A percentile compares a stretch with the other conserved stretches of the same genome.
Conservation (phyloP, 2,113 vertebrate species). For the Podocnemis expansa region DNA sequence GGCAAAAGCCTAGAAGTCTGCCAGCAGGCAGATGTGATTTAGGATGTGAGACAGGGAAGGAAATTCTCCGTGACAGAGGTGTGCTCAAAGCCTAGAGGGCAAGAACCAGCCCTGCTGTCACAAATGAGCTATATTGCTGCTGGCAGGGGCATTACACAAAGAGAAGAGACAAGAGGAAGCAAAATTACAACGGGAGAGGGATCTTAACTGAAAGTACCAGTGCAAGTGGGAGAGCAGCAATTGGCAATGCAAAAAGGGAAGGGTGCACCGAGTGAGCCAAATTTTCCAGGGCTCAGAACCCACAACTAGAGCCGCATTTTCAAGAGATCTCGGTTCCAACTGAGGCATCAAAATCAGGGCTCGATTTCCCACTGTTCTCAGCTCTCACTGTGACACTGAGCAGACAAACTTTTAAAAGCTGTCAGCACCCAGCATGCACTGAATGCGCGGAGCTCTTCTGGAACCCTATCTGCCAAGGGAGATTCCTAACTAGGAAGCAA, state of each 20-base stretch:
- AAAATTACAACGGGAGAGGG: neutral
- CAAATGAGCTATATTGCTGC: conserved; percentile 37
- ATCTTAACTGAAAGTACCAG: neutral
- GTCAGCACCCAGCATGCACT: neutral
- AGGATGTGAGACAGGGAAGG: conserved; percentile 34
- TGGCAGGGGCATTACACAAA: conserved; percentile 42
- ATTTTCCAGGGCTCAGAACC: neutral
- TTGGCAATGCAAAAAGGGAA: neutral
- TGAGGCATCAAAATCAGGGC: accelerated
- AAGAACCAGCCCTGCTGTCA: conserved; percentile 47
- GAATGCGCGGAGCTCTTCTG: neutral
- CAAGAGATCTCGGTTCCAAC: neutral
- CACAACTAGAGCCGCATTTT: neutral
- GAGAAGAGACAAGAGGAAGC: neutral
- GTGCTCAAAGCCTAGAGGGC: conserved; percentile 59
- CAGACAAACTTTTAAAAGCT: neutral
- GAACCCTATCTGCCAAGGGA: neutral
- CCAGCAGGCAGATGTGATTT: conserved; percentile 37
- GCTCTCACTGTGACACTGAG: accelerated
- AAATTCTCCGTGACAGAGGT: conserved; percentile 65
- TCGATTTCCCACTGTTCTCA: neutral
- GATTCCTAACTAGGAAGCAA: neutral
- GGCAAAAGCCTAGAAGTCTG: neutral
- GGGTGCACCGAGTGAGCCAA: neutral
- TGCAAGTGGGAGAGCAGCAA: neutral